Base-by-base conservation (phyloP, 1,140 invertebrate genomes). In the Procambarus virginalis region DNA sequence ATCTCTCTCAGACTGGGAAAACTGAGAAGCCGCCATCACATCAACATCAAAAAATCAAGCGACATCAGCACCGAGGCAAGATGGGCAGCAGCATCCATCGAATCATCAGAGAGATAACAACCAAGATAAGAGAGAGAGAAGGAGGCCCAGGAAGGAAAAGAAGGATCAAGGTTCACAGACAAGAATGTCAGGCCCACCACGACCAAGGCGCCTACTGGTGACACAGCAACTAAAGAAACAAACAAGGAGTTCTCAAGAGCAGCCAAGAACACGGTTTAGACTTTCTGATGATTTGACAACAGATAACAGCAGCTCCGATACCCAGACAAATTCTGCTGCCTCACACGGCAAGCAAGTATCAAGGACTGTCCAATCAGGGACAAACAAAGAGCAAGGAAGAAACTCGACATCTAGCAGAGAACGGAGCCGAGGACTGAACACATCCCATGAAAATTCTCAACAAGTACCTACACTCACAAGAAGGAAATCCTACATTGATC, bases 141-240 rank as follows among this genome's bases (percentile, higher is more conserved):
- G 58, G 2, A 9, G 68, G 68, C 22, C 68, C 34, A 4, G 9
- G 9, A 77, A 22, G 12, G 84, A 86, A 51, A 86, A 86, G 48
- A 86, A 77, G 14, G 84, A 86, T 58, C 84, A 86, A 77, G 84
- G 75, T 4, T 86, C 84, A 17, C 84, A 86, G 45, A 86, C 84
- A 55, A 86, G 84, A 73, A 12, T 86, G 2, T 86, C 84, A 14
- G 84, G 84, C 45, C 84, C 84, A 10, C 75, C 84, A 48, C 17
- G 73, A 22, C 84, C 84, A 51, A 70, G 75, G 60, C 84, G 84
- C 0, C 84, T 86, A n/a, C 34, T 86, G 75, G n/a, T 34, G 1
- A 9, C 79, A 22, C 55, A 20, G 10, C 55, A 34, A 2, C 8
- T 51, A 9, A 51, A 34, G 22, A 81, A 81, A 58, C 79, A 34